Base-by-base conservation (phyloP, 2,113 vertebrate species). In the Tychaedon coryphoeus region DNA sequence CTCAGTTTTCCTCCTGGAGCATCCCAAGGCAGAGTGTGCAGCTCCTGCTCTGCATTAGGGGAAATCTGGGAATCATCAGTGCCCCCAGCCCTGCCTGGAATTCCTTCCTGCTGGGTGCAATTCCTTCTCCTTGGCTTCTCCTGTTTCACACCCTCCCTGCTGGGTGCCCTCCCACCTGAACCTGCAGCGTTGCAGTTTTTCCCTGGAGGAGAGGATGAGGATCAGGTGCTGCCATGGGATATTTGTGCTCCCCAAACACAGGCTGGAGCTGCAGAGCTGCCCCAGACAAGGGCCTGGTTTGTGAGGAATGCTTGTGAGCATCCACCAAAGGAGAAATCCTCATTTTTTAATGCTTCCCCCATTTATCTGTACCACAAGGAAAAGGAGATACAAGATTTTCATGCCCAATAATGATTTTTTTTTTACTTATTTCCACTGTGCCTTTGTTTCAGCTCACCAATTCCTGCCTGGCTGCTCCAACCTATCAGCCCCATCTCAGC, bases 401-500 rank as follows among this genome's bases (percentile, higher is more conserved):
- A 11, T 4, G 3, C 17, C 36, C 28, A 6, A 38, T 1, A 1
- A 23, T 3, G 8, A 22, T 28, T 78, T 76, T 86, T 48, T 38
- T 51, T 58, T n/a, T 19, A 15, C 2, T 0, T 57, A 28, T 84
- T 65, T 57, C 19, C 23, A 10, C 17, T 2, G 25, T 79, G 69
- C 24, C 47, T 81, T 47, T 72, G 34, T 67, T 91, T 72, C 17
- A 72, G n/a, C 13, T 75, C 54, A 9, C 50, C 72, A n/a, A 24
- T 5, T 7, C 17, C 34, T 70, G 61, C 75, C 79, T 43, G 53
- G n/a, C 17, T 17, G 54, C 51, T 86, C 45, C 38, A n/a, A 4
- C 89, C 86, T 81, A 89, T 95, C 82, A 45, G 40, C 42, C 57
- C 45, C 11, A 67, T 89, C 92, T 93, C 50, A 42, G 87, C 53